phyloP scores from a whole-genome alignment of 2,113 vertebrate genomes.

The Zeus faber region DNA sequence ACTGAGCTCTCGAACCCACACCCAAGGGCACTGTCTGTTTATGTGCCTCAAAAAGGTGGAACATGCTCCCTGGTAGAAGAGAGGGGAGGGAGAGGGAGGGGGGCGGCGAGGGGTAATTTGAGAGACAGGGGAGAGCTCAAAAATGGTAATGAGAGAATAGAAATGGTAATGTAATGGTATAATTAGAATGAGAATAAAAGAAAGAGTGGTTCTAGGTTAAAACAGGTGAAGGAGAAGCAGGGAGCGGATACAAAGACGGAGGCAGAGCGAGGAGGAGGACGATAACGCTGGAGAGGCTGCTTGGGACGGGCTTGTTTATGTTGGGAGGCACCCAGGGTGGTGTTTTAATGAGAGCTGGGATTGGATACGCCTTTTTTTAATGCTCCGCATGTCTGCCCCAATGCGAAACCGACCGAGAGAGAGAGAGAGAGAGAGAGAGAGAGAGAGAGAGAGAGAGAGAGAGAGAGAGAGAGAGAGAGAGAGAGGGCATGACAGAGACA shows the following conservation, averaged over 20 bases:
- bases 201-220: conserved; percentile 52
- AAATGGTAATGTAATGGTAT: conserved; percentile 72
- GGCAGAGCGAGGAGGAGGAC: conserved; percentile 3
- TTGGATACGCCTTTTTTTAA: conserved; percentile 46
- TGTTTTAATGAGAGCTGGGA: conserved; percentile 61
- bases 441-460: background rate
- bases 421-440: conserved; percentile 5
- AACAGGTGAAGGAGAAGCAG: conserved; percentile 57
- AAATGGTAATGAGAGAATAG: conserved; percentile 66
- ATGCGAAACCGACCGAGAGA: conserved; percentile 30
- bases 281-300: conserved; percentile 6
- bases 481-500: background rate
- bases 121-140: conserved; percentile 26
- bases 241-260: conserved; percentile 34
- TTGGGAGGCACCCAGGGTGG: conserved; percentile 55
- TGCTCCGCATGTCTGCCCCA: conserved; percentile 36
- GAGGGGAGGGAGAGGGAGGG: conserved; percentile 10
- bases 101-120: conserved; percentile 18
- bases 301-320: conserved; percentile 47
- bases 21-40: conserved; percentile 68
- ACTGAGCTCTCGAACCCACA: conserved; percentile 60
- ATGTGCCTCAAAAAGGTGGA: conserved; percentile 56
- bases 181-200: conserved; percentile 65
- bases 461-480: background rate
- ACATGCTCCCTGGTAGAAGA: conserved; percentile 42